A percentile compares a stretch with the other conserved stretches of the same genome.
Conservation (phyloP, 2,113 vertebrate genomes). For the Trochalopteron elliotii region DNA sequence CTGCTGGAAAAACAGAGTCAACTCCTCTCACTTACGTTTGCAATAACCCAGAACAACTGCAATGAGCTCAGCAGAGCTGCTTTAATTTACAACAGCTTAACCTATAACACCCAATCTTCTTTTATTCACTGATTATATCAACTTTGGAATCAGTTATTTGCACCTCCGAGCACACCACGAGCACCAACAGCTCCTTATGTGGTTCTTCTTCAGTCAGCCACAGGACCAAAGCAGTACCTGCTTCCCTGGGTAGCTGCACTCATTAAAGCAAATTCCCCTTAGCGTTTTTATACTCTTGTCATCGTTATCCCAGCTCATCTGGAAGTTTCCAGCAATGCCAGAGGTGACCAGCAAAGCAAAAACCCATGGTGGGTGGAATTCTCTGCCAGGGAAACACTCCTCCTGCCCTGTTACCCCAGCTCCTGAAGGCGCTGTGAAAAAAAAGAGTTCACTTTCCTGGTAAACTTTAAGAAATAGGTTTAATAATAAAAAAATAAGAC, state of each 20-base stretch:
- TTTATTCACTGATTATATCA: constrained; percentile 24
- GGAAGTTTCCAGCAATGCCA: neutral
- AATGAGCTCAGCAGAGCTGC: neutral
- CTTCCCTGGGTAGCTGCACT: neutral
- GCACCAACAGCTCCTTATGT: neutral
- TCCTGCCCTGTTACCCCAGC: neutral
- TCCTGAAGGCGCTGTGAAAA: neutral
- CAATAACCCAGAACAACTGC: neutral
- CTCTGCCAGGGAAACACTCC: neutral
- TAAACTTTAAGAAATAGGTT: too few species aligned
- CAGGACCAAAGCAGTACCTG: neutral
- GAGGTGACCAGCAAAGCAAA: neutral
- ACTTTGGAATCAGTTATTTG: neutral
- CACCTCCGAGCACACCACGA: neutral
- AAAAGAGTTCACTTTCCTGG: too few species aligned
- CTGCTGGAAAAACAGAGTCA: neutral
- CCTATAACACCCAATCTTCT: neutral
- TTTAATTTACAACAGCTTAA: constrained; percentile 40
- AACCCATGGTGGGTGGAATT: rapidly evolving
- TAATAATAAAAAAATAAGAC: too few species aligned
- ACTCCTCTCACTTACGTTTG: neutral
- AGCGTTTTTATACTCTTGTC: neutral
- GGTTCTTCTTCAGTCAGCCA: neutral
- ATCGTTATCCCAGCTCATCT: neutral
- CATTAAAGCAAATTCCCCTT: neutral